Evolutionary conservation across 2,888 invertebrate species (phyloP), one percentile per base, ranked within the genome.

Genomic region (Drosophila paucipuncta): DNA sequence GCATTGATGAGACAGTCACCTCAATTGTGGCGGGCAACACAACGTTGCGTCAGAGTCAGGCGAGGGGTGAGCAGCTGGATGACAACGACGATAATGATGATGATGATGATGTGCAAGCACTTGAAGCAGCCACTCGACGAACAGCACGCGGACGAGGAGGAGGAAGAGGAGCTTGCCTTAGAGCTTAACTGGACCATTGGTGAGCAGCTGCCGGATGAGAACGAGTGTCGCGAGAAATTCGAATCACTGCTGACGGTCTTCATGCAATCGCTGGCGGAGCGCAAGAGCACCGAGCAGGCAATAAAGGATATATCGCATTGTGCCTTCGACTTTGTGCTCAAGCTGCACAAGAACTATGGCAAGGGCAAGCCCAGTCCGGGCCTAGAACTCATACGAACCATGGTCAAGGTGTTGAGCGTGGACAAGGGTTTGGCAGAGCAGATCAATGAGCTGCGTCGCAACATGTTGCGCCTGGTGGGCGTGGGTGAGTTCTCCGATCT

Each of bases 121-220:
- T 76, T 22, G 66, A 63, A 16, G 47, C 33, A 7, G 68, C 16
- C 5, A 22, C 25, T n/a, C 7, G 69, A 58, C 0, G 41, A 43
- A 13, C 31, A 41, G 6, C 47, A 47, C 10, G 94, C 94, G 41
- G 94, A 94, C n/a, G 94, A 43, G 13, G 41, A 75, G 80, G 94
- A 80, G 16, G 94, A 94, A 65, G 93, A 94, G 60, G 94, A 95
- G 94, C 93, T 95, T 0, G 94, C 95, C 43, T 94, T 99, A 43
- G 96, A 96, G 65, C 97, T 98, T 96, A 97, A 97, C 83, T 99
- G 98, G 98, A 98, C 97, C 92, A 94, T 99, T 75, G 95, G 96
- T 28, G 96, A 97, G 84, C 96, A 96, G 93, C 94, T 99, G 68
- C 98, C 98, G 0, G 95, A 95, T 76, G 94, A 95, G 75, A 95